Evolutionary conservation across 2,797 vertebrate species (phyloP), one percentile per base, ranked within the genome.

Genomic region (Crenuchus spilurus): DNA sequence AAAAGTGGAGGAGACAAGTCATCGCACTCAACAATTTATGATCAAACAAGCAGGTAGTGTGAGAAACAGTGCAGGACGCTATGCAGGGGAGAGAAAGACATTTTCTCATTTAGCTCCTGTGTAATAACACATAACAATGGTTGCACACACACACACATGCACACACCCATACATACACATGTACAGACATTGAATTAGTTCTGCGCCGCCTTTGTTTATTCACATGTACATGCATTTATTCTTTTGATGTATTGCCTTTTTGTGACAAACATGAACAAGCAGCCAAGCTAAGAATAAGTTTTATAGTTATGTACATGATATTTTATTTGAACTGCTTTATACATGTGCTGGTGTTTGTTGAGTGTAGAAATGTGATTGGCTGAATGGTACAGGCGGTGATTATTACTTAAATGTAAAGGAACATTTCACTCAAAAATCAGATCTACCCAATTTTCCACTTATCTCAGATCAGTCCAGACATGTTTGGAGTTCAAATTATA

Each of bases 1-100:
- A 93, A 95, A 95, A 96, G 95, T 95, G 94, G 93, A 95, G 93
- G 93, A 93, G 96, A 97, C 96, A 96, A 95, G 94, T 92, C 94
- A 92, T 95, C 93, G 93, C 92, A 92, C 94, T 93, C 90, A 88
- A 94, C 95, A 95, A 96, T 97, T 96, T 95, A 96, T 94, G 94
- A 97, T 98, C 95, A 95, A 97, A 96, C 95, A 94, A 94, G 92
- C 92, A 44, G 55, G 71, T 93, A 92, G 91, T 91, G 70, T 79
- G 55, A 76, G 74, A 70, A 91, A 91, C 74, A 57, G 72, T 72
- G 61, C 64, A 60, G 61, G 39, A 42, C 30, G 46, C 44, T 28
- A 51, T 49, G 41, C 35, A 42, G 54, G 41, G 86, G 87, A 92
- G 85, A 92, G 89, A 89, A 90, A 92, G 42, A 66, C 37, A 68